Evolutionary conservation across 2,113 vertebrate genomes (phyloP), one percentile per base, ranked within the genome.

Genomic region (Mungos mungo): DNA sequence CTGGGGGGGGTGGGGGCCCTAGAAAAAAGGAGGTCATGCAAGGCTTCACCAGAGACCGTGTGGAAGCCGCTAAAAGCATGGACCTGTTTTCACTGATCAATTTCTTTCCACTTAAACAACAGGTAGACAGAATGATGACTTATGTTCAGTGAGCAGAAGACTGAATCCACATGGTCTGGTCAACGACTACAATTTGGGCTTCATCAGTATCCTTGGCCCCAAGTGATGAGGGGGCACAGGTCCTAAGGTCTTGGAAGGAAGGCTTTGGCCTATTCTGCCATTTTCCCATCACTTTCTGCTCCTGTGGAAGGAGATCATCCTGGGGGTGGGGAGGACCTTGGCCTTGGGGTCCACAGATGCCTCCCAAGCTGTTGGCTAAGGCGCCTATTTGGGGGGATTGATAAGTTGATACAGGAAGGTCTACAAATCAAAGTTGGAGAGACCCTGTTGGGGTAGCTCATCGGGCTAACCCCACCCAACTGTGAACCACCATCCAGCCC

Each of bases 1-100:
- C 38, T 16, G 38, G 3, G 33, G 25, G 6, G 41, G 25, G 7
- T 1, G 0, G 41, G 25, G 41, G 14, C 4, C 0, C 25, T 68
- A 18, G n/a, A 52, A 47, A 47, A 5, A 41, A 71, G 77, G 47
- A 54, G 27, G 35, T 47, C 52, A 38, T 8, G 1, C 72, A 74
- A 41, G 87, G 41, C 19, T 18, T 23, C 33, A 47, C 7, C n/a
- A 8, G 18, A 74, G 41, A 41, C 41, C 7, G 6, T 1, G n/a
- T 0, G 31, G 72, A 95, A 15, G 23, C 16, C 35, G 18, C 15
- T 13, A 23, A n/a, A n/a, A 8, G 3, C 35, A 15, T 14, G 16
- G 83, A 23, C 60, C 7, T 4, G 1, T 15, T 10, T 65, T 47
- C 35, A 68, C 23, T 3, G 50, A 21, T 63, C 14, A 21, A 57